Percentiles rank a stretch among this genome's conserved stretches.
phyloP scores from a whole-genome alignment of 2,888 invertebrate species.

The Latheticus oryzae region DNA sequence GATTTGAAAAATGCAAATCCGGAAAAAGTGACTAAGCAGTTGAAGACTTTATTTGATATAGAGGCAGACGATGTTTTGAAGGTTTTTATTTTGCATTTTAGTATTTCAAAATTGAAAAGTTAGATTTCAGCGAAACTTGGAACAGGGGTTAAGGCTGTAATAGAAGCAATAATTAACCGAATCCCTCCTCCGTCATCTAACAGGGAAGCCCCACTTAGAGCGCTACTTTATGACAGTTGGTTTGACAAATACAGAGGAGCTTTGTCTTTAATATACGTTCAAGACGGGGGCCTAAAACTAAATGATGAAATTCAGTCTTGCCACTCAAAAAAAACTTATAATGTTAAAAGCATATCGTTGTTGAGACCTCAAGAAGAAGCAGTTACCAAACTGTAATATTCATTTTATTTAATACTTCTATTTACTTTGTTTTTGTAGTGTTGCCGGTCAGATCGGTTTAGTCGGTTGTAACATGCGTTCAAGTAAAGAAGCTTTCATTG shows the following conservation, averaged over 20 bases:
- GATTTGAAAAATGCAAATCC: slow-evolving; percentile 93
- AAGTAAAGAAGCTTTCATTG: slow-evolving; percentile 78
- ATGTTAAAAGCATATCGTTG: slow-evolving; percentile 82
- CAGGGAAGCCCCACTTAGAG: slow-evolving; percentile 75
- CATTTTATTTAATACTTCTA: slow-evolving; percentile 8
- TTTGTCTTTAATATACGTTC: slow-evolving; percentile 80
- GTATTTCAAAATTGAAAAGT: no score
- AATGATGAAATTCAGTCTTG: slow-evolving; percentile 82
- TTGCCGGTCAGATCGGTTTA: slow-evolving; percentile 94
- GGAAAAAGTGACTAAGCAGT: slow-evolving; percentile 81
- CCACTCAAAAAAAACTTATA: slow-evolving; percentile 80
- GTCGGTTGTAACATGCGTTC: slow-evolving; percentile 84
- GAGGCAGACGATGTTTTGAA: slow-evolving; percentile 77
- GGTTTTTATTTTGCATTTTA: no score
- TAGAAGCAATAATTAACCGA: slow-evolving; percentile 81
- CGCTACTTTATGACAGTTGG: slow-evolving; percentile 93
- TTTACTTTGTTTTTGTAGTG: slow-evolving; percentile 60
- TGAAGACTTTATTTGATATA: slow-evolving; percentile 86
- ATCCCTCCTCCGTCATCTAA: slow-evolving; percentile 80
- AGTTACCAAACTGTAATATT: slow-evolving; percentile 71
- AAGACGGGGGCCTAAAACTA: slow-evolving; percentile 78
- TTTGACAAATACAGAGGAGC: slow-evolving; percentile 90
- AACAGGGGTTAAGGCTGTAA: slow-evolving; percentile 80
- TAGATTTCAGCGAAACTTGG: slow-evolving; percentile 93
- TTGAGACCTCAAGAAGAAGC: slow-evolving; percentile 81